These are phyloP conservation scores for Bacillus rossius DNA, from an alignment of 1,140 invertebrate species.

Conservation along the genomic window DNA sequence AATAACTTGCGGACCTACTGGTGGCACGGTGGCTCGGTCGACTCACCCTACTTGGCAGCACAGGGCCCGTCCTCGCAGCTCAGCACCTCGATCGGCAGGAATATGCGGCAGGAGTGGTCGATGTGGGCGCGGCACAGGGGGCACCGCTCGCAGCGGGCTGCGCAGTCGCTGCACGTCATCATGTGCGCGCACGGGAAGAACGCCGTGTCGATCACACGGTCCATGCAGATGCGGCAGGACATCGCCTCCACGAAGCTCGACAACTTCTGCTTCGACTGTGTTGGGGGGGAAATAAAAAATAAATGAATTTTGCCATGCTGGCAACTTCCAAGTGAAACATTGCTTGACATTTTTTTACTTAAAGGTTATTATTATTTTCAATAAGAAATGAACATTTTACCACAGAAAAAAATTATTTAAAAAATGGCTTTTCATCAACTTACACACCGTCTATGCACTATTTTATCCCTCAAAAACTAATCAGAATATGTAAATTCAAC, in stretches of 20 bases:
- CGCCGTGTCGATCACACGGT: constrained; percentile 68
- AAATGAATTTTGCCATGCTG: constrained; percentile 1
- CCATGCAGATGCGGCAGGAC: constrained; percentile 80
- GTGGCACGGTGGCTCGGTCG: too few relatives aligned
- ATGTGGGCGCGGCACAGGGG: constrained; percentile 71
- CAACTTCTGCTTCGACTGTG: constrained; percentile 49
- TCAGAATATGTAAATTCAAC: too few relatives aligned
- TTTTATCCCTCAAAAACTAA: too few relatives aligned
- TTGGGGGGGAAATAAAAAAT: constrained; percentile 28
- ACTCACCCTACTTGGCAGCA: too few relatives aligned
- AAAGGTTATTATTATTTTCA: too few relatives aligned
- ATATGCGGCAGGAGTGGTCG: constrained; percentile 64
- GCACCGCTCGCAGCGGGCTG: constrained; percentile 62
- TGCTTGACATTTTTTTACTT: too few relatives aligned
- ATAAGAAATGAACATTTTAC: too few relatives aligned
- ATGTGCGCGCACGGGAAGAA: constrained; percentile 79
- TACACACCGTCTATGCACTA: too few relatives aligned
- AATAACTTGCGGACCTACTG: too few relatives aligned
- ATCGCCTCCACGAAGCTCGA: constrained; percentile 60
- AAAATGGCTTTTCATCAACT: too few relatives aligned
- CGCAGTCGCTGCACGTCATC: constrained; percentile 68
- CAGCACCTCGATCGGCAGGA: constrained; percentile 52
- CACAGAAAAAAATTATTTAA: too few relatives aligned
- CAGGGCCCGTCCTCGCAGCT: neutral
- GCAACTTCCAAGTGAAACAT: neutral